These are phyloP conservation scores for Amazonetta brasiliensis DNA, from an alignment of 2,797 vertebrate species.

Conservation along the genomic window DNA sequence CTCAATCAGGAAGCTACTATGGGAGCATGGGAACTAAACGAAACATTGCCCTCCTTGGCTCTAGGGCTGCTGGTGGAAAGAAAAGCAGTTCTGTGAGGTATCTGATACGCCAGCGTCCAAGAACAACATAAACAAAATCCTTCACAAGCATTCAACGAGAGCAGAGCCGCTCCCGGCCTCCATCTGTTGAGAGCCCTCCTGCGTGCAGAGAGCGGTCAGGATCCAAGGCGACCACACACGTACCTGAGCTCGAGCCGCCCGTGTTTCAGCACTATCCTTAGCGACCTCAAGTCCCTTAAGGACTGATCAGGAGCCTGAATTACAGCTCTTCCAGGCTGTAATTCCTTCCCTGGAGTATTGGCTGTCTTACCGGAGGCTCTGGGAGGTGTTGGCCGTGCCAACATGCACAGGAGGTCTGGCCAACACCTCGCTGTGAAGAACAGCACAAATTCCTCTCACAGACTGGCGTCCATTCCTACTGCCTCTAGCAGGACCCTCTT, in stretches of 20 bases:
- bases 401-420: background rate
- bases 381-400: background rate
- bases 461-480: background rate
- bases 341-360: no score
- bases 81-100: background rate
- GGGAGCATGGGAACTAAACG: background rate
- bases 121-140: background rate
- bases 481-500: background rate
- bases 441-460: background rate
- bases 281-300: background rate
- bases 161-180: background rate
- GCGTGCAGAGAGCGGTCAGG: background rate
- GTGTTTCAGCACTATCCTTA: background rate
- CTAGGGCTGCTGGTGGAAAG: background rate
- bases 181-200: background rate
- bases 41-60: background rate
- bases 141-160: background rate
- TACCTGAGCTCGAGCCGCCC: accelerated
- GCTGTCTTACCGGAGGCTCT: background rate
- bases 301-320: background rate
- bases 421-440: background rate
- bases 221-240: background rate
- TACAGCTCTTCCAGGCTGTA: no score
- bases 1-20: background rate
- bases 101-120: background rate